These are phyloP conservation scores for Mola mola DNA, from an alignment of 2,113 vertebrate genomes.

Conservation along the genomic window DNA sequence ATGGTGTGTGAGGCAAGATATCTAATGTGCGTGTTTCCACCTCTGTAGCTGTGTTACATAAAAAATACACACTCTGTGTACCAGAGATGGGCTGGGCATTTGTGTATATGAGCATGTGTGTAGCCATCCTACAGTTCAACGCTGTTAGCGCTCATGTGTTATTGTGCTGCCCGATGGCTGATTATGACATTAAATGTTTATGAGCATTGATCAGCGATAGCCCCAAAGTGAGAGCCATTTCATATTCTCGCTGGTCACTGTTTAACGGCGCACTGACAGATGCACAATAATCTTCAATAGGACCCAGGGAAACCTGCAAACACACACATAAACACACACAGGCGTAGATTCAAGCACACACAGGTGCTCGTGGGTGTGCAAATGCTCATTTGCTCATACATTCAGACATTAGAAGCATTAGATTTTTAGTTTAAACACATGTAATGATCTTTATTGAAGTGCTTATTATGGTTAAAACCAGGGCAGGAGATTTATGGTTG, in stretches of 20 bases:
- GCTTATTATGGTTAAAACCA: conserved; percentile 1
- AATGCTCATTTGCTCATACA: conserved; percentile 8
- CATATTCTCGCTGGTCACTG: conserved; percentile 69
- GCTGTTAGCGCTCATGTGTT: conserved; percentile 67
- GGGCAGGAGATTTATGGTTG: background rate
- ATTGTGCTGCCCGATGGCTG: conserved; percentile 67
- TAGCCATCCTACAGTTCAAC: conserved; percentile 26
- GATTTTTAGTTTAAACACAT: conserved; percentile 26
- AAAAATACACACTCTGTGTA: conserved; percentile 59
- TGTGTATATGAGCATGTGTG: conserved; percentile 6
- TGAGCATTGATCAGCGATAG: conserved; percentile 78
- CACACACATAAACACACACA: conserved; percentile 36
- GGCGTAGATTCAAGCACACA: conserved; percentile 11
- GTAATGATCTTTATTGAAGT: conserved; percentile 2
- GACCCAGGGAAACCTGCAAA: conserved; percentile 48
- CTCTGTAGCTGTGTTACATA: conserved; percentile 38
- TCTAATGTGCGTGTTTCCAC: conserved; percentile 52
- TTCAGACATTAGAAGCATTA: conserved; percentile 15
- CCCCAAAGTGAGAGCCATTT: conserved; percentile 71
- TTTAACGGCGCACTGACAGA: conserved; percentile 79
- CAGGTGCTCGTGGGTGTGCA: background rate
- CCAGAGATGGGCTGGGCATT: conserved; percentile 35
- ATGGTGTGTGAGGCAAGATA: conserved; percentile 59
- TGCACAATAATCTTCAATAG: conserved; percentile 75
- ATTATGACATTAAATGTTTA: conserved; percentile 83